Conservation (phyloP, 2,888 invertebrate species). For the Beris chalybata region DNA sequence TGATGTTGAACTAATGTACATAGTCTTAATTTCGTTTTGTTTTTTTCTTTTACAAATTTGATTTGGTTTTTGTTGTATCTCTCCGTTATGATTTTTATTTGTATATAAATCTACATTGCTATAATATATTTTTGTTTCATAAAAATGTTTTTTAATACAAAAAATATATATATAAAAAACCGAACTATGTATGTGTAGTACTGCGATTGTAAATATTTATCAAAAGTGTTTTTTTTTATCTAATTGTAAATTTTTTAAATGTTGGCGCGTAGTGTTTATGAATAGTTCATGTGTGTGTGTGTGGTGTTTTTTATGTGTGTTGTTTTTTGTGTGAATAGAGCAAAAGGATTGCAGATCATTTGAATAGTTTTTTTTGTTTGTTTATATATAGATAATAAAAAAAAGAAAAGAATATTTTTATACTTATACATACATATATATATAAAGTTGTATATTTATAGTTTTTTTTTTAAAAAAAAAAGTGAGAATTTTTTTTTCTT, state of each 20-base stretch:
- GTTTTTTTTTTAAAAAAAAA: conserved; percentile 22
- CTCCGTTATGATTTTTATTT: background rate
- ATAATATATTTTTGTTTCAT: too few species aligned
- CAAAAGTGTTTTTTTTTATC: conserved; percentile 1
- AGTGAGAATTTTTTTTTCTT: conserved; percentile 22
- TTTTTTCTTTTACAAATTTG: conserved; percentile 20
- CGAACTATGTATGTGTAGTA: too few species aligned
- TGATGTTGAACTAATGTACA: conserved; percentile 21
- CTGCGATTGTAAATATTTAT: background rate
- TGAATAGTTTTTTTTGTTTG: background rate
- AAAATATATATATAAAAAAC: too few species aligned
- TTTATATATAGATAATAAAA: conserved; percentile 18
- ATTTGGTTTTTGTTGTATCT: conserved; percentile 3
- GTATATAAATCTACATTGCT: too few species aligned
- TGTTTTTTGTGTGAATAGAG: background rate
- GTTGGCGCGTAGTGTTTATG: background rate
- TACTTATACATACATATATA: conserved; percentile 27
- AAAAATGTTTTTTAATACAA: too few species aligned
- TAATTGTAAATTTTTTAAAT: conserved; percentile 4
- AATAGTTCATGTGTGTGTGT: background rate
- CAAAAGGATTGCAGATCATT: background rate
- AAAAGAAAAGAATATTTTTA: conserved; percentile 13
- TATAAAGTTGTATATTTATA: conserved; percentile 27
- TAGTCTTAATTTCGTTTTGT: conserved; percentile 6
- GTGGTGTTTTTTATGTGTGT: conserved; percentile 1